Evolutionary conservation across 2,888 invertebrate species (phyloP), one percentile per base, ranked within the genome.

Genomic region (Dermolepida albohirtum): DNA sequence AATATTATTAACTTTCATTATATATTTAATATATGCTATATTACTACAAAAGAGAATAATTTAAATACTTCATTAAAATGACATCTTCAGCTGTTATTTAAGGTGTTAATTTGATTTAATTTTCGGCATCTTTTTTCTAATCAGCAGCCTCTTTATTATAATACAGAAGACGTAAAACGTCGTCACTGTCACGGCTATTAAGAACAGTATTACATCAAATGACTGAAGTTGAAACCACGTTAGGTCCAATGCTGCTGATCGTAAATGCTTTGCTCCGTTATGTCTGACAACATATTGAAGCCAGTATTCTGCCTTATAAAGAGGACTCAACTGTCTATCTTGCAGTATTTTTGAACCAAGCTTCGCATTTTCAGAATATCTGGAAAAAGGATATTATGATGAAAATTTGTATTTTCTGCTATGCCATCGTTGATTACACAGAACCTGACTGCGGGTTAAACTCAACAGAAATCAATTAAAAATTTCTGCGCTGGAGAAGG

Each of bases 291-390:
- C 72, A 57, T 75, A 69, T 47, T 76, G 72, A 8, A 75, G 68
- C 76, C 76, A 76, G 59, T 71, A 76, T 12, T 73, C 67, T 8
- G 73, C 74, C 40, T 70, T 69, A 39, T 76, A 70, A 43, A 76
- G 50, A 7, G 74, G 76, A n/a, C 64, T 54, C 6, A 73, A 47
- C 10, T 65, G 70, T 17, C 70, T 68, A 40, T 74, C 75, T 52
- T 64, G 65, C 49, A 75, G 64, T 34, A 75, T 40, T 5, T 44
- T 34, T 1, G 74, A 74, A 8, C 70, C 40, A 8, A 27, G 27
- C 39, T 71, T 70, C 8, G 59, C 67, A 54, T 59, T 70, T 14
- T 71, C 44, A 5, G 50, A 12, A 34, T 72, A 72, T 39, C 71
- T 71, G 29, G 2, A 70, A 64, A 29, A 8, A 39, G 12, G 11